phyloP scores from a whole-genome alignment of 2,113 vertebrate species.

The Gavialis gangeticus region DNA sequence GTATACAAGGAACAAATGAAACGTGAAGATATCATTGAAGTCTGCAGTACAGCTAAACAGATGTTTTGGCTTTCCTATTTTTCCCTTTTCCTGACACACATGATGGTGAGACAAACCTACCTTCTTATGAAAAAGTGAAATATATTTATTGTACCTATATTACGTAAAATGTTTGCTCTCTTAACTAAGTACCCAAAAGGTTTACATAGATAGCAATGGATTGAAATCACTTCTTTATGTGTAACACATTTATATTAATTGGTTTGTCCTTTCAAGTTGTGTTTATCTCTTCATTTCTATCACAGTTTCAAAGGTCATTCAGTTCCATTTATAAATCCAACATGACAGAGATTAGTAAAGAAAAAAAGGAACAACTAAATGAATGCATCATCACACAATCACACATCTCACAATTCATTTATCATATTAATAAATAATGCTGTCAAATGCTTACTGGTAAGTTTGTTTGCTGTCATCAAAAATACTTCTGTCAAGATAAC shows the following conservation, averaged over 20 bases:
- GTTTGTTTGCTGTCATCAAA: conserved; percentile 81
- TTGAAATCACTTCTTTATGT: conserved; percentile 83
- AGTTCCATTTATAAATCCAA: conserved; percentile 95
- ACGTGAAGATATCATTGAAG: not conserved
- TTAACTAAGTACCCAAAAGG: conserved; percentile 69
- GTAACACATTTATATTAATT: conserved; percentile 98
- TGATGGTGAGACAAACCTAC: not conserved
- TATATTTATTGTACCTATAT: conserved; percentile 27
- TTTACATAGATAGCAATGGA: conserved; percentile 78
- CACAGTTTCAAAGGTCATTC: conserved; percentile 97
- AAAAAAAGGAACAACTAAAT: conserved; percentile 90
- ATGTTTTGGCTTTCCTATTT: not conserved
- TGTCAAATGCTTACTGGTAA: conserved; percentile 89
- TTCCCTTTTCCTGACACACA: not conserved
- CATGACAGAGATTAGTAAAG: conserved; percentile 95
- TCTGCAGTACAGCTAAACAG: not conserved
- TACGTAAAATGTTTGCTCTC: conserved; percentile 44
- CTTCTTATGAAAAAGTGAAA: conserved; percentile 28
- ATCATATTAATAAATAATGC: conserved; percentile 95
- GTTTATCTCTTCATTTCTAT: conserved; percentile 97
- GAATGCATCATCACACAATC: conserved; percentile 92
- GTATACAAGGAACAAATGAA: not conserved
- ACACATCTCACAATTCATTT: conserved; percentile 95
- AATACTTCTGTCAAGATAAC: conserved; percentile 77
- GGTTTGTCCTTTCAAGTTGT: conserved; percentile 99